Base-by-base conservation (phyloP, 2,113 vertebrate genomes). In the Chrysemys picta region DNA sequence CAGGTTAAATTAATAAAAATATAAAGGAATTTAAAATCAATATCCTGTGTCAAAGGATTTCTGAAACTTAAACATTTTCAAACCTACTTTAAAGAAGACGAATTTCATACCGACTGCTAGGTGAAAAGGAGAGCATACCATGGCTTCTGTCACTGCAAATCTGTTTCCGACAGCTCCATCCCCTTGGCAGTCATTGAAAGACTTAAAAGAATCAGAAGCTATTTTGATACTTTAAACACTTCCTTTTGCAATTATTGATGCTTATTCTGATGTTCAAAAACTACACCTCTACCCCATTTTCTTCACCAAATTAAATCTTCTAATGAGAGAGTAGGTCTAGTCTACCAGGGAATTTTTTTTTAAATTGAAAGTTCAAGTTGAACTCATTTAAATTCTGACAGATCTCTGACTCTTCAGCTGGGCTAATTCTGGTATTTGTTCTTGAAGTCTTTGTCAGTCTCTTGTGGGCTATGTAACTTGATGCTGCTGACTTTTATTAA, bases 351-450 rank as follows among this genome's bases (percentile, higher is more conserved):
- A 84, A 90, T 35, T 56, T 94, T 53, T 79, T 59, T 72, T 92
- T 13, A 52, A 75, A 87, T 84, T 90, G 4, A 45, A 88, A 21
- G 9, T 31, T 92, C 42, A 78, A 52, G 89, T 54, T 84, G 57
- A 94, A 52, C 42, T 94, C n/a, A 3, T 45, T 45, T 93, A 84
- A 56, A 12, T 93, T 91, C 90, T 80, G 86, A 91, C 93, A 94
- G 80, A 76, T 72, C 80, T 90, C 82, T 1, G 75, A 80, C 49
- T 87, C 93, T 93, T 89, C 3, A 10, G 49, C 10, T 1, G 1
- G 76, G 31, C 80, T 81, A 29, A 86, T 91, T 90, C 56, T 88
- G 35, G 19, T 96, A 82, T 96, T 97, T 97, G 82, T 97, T 93
- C 94, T 95, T 87, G 83, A 96, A 91, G 85, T 83, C 90, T 81